Base-by-base conservation (phyloP, 2,113 vertebrate genomes). In the Crotalus viridis region DNA sequence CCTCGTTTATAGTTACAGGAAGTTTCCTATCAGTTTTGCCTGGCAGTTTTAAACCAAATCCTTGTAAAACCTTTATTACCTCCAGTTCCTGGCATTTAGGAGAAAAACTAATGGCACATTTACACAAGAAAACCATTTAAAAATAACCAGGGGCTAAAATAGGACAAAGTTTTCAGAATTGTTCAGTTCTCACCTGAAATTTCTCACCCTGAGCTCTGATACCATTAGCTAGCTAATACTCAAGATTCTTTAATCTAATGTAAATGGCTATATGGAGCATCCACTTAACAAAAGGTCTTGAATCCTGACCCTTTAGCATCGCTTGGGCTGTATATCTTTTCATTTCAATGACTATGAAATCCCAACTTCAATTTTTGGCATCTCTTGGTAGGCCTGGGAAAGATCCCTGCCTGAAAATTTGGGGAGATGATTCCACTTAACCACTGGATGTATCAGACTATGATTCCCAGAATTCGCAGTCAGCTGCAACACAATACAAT, bases 1-100 rank as follows among this genome's bases (percentile, higher is more conserved):
- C 46, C 48, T 26, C 9, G 52, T 92, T 88, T 64, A 54, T 0
- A 93, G 94, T 92, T 89, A 91, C n/a, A 46, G 85, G 69, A 93
- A 88, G 86, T 88, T 59, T 54, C 91, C 48, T 33, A 93, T 91
- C 90, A 54, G 26, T 57, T n/a, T 51, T 26, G 4, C 24, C 56
- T 33, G 61, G 0, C 39, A 22, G 0, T 48, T 26, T 89, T 89
- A 94, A 95, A 61, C 0, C 19, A 88, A 91, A 93, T 21, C 28
- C 0, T 3, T 1, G 85, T 93, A 85, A 90, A 52, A 87, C 10
- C 74, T 0, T 89, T 64, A 87, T 88, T 19, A 93, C 24, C 10
- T n/a, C 56, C 89, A 94, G 92, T 93, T 46, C 3, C 0, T 0
- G 26, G 0, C 17, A 39, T 55, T 12, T 2, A 57, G 54, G 85